Conservation (phyloP, 2,113 vertebrate species). For the Xenus cinereus region DNA sequence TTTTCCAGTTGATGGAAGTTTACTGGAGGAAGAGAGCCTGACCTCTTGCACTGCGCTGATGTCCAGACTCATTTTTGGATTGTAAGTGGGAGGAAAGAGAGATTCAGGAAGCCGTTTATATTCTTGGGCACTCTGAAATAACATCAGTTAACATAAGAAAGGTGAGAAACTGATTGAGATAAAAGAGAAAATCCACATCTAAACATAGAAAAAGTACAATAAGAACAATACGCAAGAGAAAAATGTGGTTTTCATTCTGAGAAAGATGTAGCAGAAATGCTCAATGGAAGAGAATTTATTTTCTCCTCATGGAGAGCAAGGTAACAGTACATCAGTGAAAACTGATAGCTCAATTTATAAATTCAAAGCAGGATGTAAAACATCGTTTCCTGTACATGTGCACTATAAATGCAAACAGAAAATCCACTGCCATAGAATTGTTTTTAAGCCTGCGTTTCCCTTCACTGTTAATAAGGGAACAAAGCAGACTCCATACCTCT, state of each 20-base stretch:
- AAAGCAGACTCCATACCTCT: slow-evolving; percentile 75
- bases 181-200: not conserved
- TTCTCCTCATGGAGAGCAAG: not conserved
- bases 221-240: not conserved
- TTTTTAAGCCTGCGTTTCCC: not conserved
- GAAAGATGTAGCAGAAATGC: not conserved
- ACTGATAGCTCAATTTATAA: not conserved
- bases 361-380: not conserved
- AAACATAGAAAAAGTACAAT: not conserved
- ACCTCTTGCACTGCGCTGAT: slow-evolving; percentile 84
- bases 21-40: slow-evolving; percentile 62
- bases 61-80: slow-evolving; percentile 97
- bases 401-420: not conserved
- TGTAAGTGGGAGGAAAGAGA: slow-evolving; percentile 94
- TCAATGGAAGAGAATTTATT: not conserved
- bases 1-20: slow-evolving; percentile 15
- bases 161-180: not conserved
- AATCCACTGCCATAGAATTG: not conserved
- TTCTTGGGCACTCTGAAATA: slow-evolving; percentile 87
- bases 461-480: not conserved
- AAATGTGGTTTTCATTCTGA: not conserved
- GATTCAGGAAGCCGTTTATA: slow-evolving; percentile 86
- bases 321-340: not conserved
- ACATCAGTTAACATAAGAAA: not conserved
- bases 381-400: not conserved